These are phyloP conservation scores for Drosophila lacicola DNA, from an alignment of 2,888 invertebrate species.

Conservation along the genomic window DNA sequence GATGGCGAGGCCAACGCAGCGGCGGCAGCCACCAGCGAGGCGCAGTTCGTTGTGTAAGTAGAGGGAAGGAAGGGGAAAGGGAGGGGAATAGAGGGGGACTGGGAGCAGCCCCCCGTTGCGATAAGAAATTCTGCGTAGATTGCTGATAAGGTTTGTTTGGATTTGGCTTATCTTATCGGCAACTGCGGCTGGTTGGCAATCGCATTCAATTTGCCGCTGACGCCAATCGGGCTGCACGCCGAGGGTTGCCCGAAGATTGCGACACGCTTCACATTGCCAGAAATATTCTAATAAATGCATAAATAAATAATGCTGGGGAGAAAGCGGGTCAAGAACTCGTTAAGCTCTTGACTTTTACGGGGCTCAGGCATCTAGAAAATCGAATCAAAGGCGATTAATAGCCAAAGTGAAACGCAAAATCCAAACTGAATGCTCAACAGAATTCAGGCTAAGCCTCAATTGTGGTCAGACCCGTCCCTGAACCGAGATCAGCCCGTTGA, in stretches of 20 bases:
- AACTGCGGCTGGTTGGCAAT: conserved; percentile 24
- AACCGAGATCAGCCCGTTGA: conserved; percentile 25
- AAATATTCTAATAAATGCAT: conserved; percentile 1
- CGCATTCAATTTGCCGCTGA: conserved; percentile 44
- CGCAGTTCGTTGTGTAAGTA: conserved; percentile 85
- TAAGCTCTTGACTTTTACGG: conserved; percentile 1
- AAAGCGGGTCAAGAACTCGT: conserved; percentile 33
- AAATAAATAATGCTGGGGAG: background rate
- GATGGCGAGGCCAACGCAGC: conserved; percentile 67
- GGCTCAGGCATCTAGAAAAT: background rate
- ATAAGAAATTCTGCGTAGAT: conserved; percentile 61
- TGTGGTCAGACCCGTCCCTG: conserved; percentile 12
- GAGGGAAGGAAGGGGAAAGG: background rate
- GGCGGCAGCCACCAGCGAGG: conserved; percentile 41
- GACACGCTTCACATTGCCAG: background rate
- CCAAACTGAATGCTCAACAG: too few relatives aligned
- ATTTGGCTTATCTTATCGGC: conserved; percentile 67
- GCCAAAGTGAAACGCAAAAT: background rate
- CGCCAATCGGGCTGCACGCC: conserved; percentile 51
- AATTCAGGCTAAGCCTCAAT: conserved; percentile 6
- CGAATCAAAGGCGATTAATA: background rate
- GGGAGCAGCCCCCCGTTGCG: background rate
- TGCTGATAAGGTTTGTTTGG: conserved; percentile 71
- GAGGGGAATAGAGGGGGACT: background rate
- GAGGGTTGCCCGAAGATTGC: conserved; percentile 25